Percentiles rank a stretch among this genome's conserved stretches.
These are phyloP conservation scores for Crotalus helleri DNA, from an alignment of 2,113 vertebrate genomes.

Conservation along the genomic window DNA sequence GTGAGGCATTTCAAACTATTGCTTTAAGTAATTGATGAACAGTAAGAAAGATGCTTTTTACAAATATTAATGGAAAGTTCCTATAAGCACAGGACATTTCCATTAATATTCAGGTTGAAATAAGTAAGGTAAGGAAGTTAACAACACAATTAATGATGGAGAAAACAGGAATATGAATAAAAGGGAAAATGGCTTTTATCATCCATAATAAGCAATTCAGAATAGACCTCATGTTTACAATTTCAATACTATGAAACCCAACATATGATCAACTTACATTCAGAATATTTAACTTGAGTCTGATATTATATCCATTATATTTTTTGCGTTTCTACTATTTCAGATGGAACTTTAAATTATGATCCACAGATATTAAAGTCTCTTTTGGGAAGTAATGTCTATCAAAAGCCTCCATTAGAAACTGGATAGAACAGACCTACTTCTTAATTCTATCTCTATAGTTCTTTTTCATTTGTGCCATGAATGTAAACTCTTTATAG, in stretches of 20 bases:
- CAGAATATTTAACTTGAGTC: neutral
- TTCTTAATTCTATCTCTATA: neutral
- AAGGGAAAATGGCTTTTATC: neutral
- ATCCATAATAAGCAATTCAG: slow-evolving; percentile 18
- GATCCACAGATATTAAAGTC: neutral
- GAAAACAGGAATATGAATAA: neutral
- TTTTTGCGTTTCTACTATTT: neutral
- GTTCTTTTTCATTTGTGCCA: neutral
- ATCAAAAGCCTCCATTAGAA: neutral
- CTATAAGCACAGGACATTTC: neutral
- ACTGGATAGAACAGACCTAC: neutral
- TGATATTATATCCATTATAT: neutral
- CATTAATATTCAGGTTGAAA: neutral
- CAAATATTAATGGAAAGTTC: too few relatives aligned
- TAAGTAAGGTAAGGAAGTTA: neutral
- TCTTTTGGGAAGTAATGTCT: neutral
- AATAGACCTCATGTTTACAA: neutral
- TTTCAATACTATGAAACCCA: neutral
- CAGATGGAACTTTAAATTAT: neutral
- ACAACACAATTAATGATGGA: neutral
- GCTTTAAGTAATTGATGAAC: neutral
- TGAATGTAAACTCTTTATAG: neutral
- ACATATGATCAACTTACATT: neutral
- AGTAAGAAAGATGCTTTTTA: neutral
- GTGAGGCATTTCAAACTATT: neutral